Percentiles rank a stretch among this genome's conserved stretches.
phyloP scores from a whole-genome alignment of 1,140 invertebrate genomes.

The Aphaenogaster rudis region DNA sequence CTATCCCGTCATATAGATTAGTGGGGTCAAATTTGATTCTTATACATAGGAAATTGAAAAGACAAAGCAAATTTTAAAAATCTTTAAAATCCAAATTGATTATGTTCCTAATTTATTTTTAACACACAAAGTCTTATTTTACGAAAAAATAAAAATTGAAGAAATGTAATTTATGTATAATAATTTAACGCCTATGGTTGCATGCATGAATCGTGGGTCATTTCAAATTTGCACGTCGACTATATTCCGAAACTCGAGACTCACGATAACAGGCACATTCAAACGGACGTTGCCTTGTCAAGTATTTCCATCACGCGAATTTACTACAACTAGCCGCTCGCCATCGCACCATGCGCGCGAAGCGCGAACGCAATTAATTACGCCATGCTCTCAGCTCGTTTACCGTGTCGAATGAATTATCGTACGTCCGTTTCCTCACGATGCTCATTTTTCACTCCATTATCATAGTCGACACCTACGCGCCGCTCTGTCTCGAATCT shows the following conservation, averaged over 20 bases:
- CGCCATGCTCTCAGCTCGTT: conserved; percentile 80
- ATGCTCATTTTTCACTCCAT: conserved; percentile 61
- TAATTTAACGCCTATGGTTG: background rate
- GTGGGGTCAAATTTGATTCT: background rate
- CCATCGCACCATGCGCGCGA: conserved; percentile 62
- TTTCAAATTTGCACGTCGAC: conserved; percentile 25
- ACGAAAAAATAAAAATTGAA: background rate
- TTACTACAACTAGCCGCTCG: conserved; percentile 70
- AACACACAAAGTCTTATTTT: background rate
- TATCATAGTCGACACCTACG: conserved; percentile 72
- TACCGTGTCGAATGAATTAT: conserved; percentile 79
- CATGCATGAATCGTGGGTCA: background rate
- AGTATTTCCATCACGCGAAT: conserved; percentile 77
- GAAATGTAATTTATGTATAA: conserved; percentile 19
- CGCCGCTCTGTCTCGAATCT: conserved; percentile 58
- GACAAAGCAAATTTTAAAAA: background rate
- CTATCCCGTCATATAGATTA: background rate
- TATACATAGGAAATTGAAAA: background rate
- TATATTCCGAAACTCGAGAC: conserved; percentile 1
- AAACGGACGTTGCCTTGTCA: conserved; percentile 58
- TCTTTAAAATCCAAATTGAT: background rate
- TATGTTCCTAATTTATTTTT: background rate
- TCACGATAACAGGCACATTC: conserved; percentile 38
- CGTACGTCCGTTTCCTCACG: conserved; percentile 77
- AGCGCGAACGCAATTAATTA: conserved; percentile 83